Evolutionary conservation across 2,113 vertebrate genomes (phyloP).

Genomic region (Mystacornis crossleyi): DNA sequence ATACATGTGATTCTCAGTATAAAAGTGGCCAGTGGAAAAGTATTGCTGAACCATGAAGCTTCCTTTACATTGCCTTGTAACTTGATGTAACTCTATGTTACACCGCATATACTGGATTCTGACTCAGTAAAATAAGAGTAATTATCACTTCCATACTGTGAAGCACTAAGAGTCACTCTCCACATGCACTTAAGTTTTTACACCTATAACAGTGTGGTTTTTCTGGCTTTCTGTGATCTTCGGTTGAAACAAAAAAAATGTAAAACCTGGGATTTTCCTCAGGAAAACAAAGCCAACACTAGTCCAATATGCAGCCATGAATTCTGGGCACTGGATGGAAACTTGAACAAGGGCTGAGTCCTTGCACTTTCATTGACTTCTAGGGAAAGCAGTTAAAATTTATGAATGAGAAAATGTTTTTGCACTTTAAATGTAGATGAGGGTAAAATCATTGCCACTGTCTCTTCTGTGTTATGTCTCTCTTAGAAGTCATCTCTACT

Average conservation of each 20-base stretch:
- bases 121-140: neutral
- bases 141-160: neutral
- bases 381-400: neutral
- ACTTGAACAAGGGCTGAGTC: neutral
- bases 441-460: neutral
- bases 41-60: accelerated
- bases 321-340: neutral
- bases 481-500: neutral
- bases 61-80: neutral
- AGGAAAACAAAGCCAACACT: neutral
- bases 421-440: neutral
- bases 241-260: neutral
- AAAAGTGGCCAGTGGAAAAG: neutral
- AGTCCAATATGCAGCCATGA: neutral
- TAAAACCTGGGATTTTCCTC: neutral
- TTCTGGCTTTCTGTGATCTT: neutral
- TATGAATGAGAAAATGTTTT: neutral
- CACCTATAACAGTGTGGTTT: neutral
- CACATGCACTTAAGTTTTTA: neutral
- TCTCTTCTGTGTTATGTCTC: neutral
- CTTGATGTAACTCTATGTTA: neutral
- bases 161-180: neutral
- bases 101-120: neutral
- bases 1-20: neutral
- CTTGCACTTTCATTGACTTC: neutral